Evolutionary conservation across 1,140 invertebrate species (phyloP), one percentile per base, ranked within the genome.

Genomic region (Panagrolaimus sp.): DNA sequence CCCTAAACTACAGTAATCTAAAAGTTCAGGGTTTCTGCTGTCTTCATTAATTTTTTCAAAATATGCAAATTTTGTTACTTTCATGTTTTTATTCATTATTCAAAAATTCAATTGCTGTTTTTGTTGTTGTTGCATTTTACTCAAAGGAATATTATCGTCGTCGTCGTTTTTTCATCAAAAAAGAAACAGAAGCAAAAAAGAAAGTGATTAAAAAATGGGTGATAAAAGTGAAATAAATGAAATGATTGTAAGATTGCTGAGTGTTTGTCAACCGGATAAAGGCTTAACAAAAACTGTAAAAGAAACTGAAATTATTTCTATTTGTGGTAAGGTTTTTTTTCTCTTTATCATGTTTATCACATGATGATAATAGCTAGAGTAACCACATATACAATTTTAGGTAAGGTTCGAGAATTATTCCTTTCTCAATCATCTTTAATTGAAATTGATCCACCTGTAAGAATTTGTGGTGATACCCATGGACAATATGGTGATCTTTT

Each of bases 401-500:
- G 52, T 28, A 58, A 58, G 45, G 55, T 44, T 26, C 38, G 44
- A 46, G 70, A 71, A 17, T n/a, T 71, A 5, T 52, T 71, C 32
- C 52, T 67, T 47, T 44, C 32, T n/a, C 70, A 71, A 58, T 52
- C 47, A 24, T 52, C 70, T 47, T 46, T 71, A 9, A 63, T 71
- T 63, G 70, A 71, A 67, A 45, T 71, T 43, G 65, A 71, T 26
- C 48, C 70, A n/a, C 70, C 70, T 15, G 65, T 71, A 17, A 55
- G 65, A 44, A 48, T 71, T 21, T 71, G 70, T 32, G 70, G 70
- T 0, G 86, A 86, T 74, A 84, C 86, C 44, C 85, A 86, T 78
- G 86, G 85, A 67, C 70, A 72, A 47, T 99, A 98, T 84, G 96
- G 94, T 84, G 96, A 98, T 87, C 87, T 99, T 43, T 86, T 99